phyloP scores from a whole-genome alignment of 64 coral and sea anemone genomes.

The Cladopsammia gracilis region DNA sequence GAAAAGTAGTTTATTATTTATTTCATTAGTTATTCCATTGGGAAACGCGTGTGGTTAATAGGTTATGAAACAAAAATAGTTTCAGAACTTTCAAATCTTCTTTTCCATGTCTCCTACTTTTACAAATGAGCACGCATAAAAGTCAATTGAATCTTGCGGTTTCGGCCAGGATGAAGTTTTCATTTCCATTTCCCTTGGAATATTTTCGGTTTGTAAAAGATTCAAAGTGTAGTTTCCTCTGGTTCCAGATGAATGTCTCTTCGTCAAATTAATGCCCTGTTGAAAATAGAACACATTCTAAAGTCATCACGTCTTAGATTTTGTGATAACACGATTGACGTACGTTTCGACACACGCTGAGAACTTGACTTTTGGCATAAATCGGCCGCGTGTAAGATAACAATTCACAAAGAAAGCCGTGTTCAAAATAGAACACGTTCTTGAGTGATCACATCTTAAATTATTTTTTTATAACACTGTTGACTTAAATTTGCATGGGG shows the following conservation, averaged over 20 bases:
- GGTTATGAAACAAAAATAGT: too few species aligned
- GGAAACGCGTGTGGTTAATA: too few species aligned
- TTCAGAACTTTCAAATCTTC: too few species aligned
- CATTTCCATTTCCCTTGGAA: not conserved
- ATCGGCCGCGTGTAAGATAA: not conserved
- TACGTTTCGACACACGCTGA: not conserved
- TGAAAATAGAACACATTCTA: not conserved
- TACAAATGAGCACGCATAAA: too few species aligned
- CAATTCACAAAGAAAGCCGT: not conserved
- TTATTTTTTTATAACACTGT: constrained; percentile 6
- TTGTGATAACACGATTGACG: not conserved
- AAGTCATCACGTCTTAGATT: not conserved
- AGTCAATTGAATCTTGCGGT: too few species aligned
- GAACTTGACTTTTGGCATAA: not conserved
- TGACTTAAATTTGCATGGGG: not conserved
- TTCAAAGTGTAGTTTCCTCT: not conserved
- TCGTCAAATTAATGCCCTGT: not conserved
- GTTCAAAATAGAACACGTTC: not conserved
- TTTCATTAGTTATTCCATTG: too few species aligned
- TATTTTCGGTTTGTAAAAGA: not conserved
- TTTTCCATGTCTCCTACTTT: too few species aligned
- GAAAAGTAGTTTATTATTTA: too few species aligned
- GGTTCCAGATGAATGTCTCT: not conserved
- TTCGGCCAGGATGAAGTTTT: not conserved
- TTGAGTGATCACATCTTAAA: not conserved